A percentile compares a stretch with the other conserved stretches of the same genome.
These are phyloP conservation scores for Xerus rutilus DNA, from an alignment of 2,797 vertebrate genomes.

Conservation along the genomic window DNA sequence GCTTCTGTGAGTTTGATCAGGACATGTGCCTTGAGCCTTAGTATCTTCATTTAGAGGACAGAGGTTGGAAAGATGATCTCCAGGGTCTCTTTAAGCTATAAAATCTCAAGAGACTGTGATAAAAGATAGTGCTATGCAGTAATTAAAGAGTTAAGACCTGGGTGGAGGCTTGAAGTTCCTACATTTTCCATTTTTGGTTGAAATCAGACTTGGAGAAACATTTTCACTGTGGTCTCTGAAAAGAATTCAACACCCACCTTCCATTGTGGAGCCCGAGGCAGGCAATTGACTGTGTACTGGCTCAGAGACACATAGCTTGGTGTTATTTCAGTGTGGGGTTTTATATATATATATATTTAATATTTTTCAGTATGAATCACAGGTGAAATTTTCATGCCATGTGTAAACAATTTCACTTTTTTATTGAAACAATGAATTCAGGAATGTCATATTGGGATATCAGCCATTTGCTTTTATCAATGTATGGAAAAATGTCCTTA, in stretches of 20 bases:
- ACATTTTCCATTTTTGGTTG: constrained; percentile 65
- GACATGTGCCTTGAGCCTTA: neutral
- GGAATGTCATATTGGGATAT: constrained; percentile 74
- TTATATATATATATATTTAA: constrained; percentile 64
- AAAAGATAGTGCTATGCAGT: neutral
- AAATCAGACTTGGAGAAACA: constrained; percentile 71
- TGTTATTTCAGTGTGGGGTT: constrained; percentile 66
- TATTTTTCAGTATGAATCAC: constrained; percentile 80
- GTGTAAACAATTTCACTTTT: constrained; percentile 82
- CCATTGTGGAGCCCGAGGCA: constrained; percentile 50
- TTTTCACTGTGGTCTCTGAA: constrained; percentile 74
- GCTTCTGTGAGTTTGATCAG: neutral
- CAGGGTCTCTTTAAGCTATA: neutral
- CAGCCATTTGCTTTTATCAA: constrained; percentile 73
- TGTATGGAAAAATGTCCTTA: constrained; percentile 81
- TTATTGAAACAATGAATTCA: constrained; percentile 75
- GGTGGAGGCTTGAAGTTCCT: constrained; percentile 41
- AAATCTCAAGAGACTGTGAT: neutral
- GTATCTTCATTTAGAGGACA: constrained; percentile 24
- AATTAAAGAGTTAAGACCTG: constrained; percentile 55
- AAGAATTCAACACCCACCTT: constrained; percentile 71
- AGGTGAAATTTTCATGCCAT: constrained; percentile 75
- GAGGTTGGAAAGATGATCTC: neutral
- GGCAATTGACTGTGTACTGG: constrained; percentile 39
- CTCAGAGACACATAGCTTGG: constrained; percentile 55